These are phyloP conservation scores for Podarcis lilfordi DNA, from an alignment of 2,797 vertebrate genomes.

Conservation along the genomic window DNA sequence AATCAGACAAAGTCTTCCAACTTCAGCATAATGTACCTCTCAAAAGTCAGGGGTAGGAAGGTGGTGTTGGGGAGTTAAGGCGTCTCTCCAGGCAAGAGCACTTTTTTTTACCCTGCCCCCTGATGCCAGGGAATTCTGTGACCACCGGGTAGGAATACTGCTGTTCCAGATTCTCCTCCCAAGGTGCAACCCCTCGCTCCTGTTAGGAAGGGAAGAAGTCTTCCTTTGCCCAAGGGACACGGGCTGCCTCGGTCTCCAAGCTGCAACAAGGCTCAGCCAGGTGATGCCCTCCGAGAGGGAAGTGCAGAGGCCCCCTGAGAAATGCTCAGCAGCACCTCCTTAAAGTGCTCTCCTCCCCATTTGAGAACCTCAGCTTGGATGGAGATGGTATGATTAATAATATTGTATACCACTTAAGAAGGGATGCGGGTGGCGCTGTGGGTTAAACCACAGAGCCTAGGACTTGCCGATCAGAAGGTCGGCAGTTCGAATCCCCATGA, in stretches of 20 bases:
- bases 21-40: neutral
- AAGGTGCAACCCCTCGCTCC: neutral
- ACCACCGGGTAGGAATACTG: neutral
- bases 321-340: neutral
- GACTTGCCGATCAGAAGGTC: too few relatives aligned
- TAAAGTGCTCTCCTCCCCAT: neutral
- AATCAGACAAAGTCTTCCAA: neutral
- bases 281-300: neutral
- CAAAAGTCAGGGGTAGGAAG: neutral
- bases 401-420: too few relatives aligned
- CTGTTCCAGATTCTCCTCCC: neutral
- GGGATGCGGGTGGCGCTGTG: too few relatives aligned
- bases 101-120: neutral
- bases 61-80: too few relatives aligned
- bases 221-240: neutral
- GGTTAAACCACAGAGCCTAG: too few relatives aligned
- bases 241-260: neutral
- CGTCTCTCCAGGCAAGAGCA: neutral
- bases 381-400: too few relatives aligned
- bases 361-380: neutral
- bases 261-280: neutral
- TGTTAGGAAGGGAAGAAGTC: neutral
- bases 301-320: neutral
- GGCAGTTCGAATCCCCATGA: too few relatives aligned
- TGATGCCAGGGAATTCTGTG: neutral